Base-by-base conservation (phyloP, 2,888 invertebrate species). In the Lasioglossum malachurum region DNA sequence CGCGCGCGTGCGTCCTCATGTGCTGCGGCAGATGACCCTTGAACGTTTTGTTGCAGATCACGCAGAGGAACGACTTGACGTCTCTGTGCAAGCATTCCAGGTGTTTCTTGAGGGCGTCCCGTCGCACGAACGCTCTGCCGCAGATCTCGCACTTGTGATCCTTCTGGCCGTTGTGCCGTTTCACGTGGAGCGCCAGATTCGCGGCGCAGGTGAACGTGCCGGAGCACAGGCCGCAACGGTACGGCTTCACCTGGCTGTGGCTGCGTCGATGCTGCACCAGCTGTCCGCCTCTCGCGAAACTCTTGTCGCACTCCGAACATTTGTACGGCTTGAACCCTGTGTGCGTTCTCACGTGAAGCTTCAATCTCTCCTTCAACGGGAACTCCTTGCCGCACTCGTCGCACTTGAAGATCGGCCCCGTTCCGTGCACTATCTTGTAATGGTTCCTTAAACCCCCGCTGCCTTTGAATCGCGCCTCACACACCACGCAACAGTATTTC, bases 11-110 rank as follows among this genome's bases (percentile, higher is more conserved):
- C 0, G 97, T 97, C 67, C 98, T 96, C 97, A 98, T 97, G 94
- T 98, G 98, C 92, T 98, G 98, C 31, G 97, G 96, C 88, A 98
- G 95, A 94, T 98, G 98, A 0, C 98, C 98, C 93, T 98, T 98
- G 87, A 98, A 96, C 73, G 96, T 96, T 93, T 98, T 98, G 92
- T 97, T 97, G 94, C 98, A 98, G 82, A 98, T 96, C 2, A 97
- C 97, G 94, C 98, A 98, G 88, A 97, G 97, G 92, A 98, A 97
- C 41, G 97, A 97, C 88, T 97, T 97, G 2, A 97, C 96, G 81
- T 98, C 98, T 49, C 96, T 97, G 92, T 98, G 98, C 90, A 97
- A 96, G 91, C 98, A 97, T 91, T 97, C 97, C 46, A 98, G 96
- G 94, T 98, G 98, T 87, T 98, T 97, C 90, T 97, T 97, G 89